A percentile compares a stretch with the other conserved stretches of the same genome.
phyloP scores from a whole-genome alignment of 2,888 invertebrate genomes.

The Pristionchus mayeri region DNA sequence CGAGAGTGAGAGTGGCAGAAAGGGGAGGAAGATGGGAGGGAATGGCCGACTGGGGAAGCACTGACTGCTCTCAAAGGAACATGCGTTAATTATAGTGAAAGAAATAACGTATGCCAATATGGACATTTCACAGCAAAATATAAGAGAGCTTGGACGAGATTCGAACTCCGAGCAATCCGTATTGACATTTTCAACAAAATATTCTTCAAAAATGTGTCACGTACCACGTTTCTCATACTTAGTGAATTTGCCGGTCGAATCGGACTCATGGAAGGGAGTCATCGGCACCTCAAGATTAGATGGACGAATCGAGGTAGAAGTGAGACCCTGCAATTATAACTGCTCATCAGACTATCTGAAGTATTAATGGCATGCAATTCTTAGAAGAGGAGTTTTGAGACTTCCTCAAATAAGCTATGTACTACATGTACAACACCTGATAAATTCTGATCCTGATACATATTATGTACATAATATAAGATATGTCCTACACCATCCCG shows the following conservation, averaged over 20 bases:
- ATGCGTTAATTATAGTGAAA: no score
- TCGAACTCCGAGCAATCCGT: background rate
- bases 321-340: conserved; percentile 55
- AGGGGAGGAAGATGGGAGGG: conserved; percentile 59
- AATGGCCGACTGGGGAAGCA: conserved; percentile 58
- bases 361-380: background rate
- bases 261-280: conserved; percentile 69
- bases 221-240: background rate
- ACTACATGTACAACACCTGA: no score
- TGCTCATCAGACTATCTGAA: no score
- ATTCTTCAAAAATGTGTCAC: background rate
- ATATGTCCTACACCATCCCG: no score
- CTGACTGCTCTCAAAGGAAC: background rate
- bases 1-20: conserved; percentile 69
- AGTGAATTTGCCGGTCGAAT: background rate
- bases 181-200: background rate
- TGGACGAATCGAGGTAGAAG: conserved; percentile 59
- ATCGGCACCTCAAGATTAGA: conserved; percentile 68
- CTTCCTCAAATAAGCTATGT: background rate
- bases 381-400: background rate
- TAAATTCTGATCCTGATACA: no score
- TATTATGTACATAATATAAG: no score
- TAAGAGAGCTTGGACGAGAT: background rate
- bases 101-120: no score
- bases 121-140: no score